Base-by-base conservation (phyloP, 2,113 vertebrate species). In the Coreoperca whiteheadi region DNA sequence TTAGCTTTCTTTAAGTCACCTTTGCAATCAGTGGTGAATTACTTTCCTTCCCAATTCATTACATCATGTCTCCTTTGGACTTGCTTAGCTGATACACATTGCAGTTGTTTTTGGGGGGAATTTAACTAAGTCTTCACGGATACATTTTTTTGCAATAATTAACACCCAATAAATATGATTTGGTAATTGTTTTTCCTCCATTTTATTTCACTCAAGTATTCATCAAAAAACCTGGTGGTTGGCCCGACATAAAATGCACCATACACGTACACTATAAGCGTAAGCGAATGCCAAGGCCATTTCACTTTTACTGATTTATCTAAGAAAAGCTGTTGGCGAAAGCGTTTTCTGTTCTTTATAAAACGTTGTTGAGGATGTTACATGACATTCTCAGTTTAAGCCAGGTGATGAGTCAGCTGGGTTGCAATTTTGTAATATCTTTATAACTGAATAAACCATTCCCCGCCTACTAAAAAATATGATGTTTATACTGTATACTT, bases 21-120 rank as follows among this genome's bases (percentile, higher is more conserved):
- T 92, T 91, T 79, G 69, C 87, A 83, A 72, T 89, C 79, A 82
- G 75, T 43, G 20, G 59, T 71, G 69, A 84, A 89, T 84, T 78
- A 53, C 70, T 68, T 88, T 72, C 51, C 50, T 60, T 67, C 66
- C 25, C 51, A 51, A 67, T 82, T 68, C 73, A 89, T 81, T 81
- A 81, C 71, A 67, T 82, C 16, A 64, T 39, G 66, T 81, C 78
- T 83, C 68, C 21, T 48, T 79, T 72, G 51, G 60, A 71, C 46
- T 83, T 51, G 25, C 70, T 75, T 48, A 37, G 65, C 53, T 80
- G 70, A 25, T 76, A 77, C 28, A 82, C 73, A 86, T 83, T 74
- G 39, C 76, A 79, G 68, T 85, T 83, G 57, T 83, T 43, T 46
- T 46, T 14, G 2, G 23, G 30, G 39, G 68, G 41, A 5, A n/a